Base-by-base conservation (phyloP, 2,888 invertebrate genomes). In the Atherix ibis region DNA sequence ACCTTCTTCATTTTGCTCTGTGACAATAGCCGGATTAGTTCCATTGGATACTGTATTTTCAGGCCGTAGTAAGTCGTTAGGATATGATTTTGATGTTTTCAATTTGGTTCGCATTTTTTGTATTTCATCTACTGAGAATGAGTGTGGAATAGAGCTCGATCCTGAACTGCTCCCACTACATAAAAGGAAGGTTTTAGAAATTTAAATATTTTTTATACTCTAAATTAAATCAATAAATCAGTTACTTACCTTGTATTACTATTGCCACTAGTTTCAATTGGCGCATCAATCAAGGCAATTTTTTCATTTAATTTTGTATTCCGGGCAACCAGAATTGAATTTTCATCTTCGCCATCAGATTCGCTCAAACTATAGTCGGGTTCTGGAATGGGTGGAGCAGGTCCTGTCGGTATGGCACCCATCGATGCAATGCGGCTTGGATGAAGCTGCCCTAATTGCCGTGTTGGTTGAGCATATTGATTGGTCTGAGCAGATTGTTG, bases 291-390 rank as follows among this genome's bases (percentile, higher is more conserved):
- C 16, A 59, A 45, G n/a, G 56, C 53, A 48, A 58, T 71, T 48
- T 66, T 66, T 54, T 66, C 71, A 49, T 67, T 70, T 18, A 65
- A 56, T 39, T 67, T 63, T 9, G 66, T 59, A 42, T 61, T 62
- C 35, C 58, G 50, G 4, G 62, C 61, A 32, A 62, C 58, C 27
- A 61, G 45, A 39, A 62, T 60, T 1, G 62, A 62, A 37, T 61
- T 62, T 39, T 69, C 69, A 40, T 68, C 70, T 42, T 79, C 80
- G 38, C 74, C 79, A 49, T 85, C 87, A 1, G 82, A 82, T 53
- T 84, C 85, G 42, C 82, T 84, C 61, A 85, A 73, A 56, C 85
- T 85, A 64, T 88, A 88, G 59, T 88, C 88, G 0, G 88, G 88
- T 52, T 88, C 88, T 0, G 88, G 88, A 46, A 88, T 88, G n/a